Evolutionary conservation across 2,113 vertebrate genomes (phyloP).

Genomic region (Theropithecus gelada): DNA sequence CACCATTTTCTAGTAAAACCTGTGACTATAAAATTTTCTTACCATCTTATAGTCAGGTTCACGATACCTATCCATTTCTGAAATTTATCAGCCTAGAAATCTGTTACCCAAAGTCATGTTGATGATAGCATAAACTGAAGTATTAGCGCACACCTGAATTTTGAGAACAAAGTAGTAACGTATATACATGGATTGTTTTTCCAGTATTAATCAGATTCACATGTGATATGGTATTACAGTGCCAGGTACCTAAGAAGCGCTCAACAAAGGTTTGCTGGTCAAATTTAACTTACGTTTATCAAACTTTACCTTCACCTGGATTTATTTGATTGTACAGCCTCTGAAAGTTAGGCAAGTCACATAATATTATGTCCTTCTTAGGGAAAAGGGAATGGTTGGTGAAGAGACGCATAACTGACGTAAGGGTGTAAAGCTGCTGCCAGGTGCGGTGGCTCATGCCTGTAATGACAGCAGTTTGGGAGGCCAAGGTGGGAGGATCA

Average conservation of each 20-base stretch:
- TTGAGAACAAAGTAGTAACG: background rate
- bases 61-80: slow-evolving; percentile 6
- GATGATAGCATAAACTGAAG: background rate
- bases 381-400: background rate
- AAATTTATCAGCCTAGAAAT: slow-evolving; percentile 53
- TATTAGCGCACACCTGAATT: background rate
- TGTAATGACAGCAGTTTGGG: too few species aligned
- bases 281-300: slow-evolving; percentile 4
- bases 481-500: too few species aligned
- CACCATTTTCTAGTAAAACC: slow-evolving; percentile 37
- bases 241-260: background rate
- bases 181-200: background rate
- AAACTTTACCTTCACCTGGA: background rate
- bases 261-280: background rate
- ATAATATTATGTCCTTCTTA: background rate
- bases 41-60: background rate
- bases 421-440: background rate
- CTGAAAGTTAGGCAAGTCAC: background rate
- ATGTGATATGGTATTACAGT: background rate
- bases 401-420: background rate
- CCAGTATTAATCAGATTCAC: background rate
- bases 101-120: background rate
- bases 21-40: slow-evolving; percentile 38
- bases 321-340: background rate
- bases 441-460: too few species aligned